A percentile compares a stretch with the other conserved stretches of the same genome.
Evolutionary conservation across 2,797 vertebrate genomes (phyloP).

Genomic region (Hyperoplus immaculatus): DNA sequence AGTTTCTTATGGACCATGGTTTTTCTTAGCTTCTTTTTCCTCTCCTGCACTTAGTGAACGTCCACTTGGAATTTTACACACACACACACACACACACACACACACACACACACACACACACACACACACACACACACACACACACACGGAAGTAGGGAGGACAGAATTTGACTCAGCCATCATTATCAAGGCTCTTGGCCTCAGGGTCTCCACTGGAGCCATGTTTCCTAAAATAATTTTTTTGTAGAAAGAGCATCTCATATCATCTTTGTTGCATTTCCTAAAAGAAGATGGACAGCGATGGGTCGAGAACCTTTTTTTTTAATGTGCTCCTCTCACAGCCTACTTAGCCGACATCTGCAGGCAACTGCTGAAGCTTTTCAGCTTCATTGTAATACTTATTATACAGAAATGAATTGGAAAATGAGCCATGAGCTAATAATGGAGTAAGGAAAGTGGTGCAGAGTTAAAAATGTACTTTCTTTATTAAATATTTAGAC

Average conservation of each 20-base stretch:
- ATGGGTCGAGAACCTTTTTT: no score
- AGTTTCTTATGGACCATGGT: conserved; percentile 16
- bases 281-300: background rate
- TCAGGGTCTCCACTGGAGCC: conserved; percentile 7
- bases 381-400: no score
- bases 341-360: no score
- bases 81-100: background rate
- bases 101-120: conserved; percentile 16
- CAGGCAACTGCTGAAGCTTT: no score
- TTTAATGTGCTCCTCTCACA: no score
- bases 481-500: background rate
- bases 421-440: conserved; percentile 19
- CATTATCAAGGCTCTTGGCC: conserved; percentile 42
- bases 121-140: conserved; percentile 8
- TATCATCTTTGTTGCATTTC: conserved; percentile 16
- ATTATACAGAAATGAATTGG: background rate
- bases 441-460: conserved; percentile 21
- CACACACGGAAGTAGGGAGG: conserved; percentile 22
- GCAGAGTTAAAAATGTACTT: conserved; percentile 22
- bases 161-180: conserved; percentile 44
- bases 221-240: conserved; percentile 15
- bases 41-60: conserved; percentile 45
- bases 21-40: conserved; percentile 31
- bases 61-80: conserved; percentile 56
- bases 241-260: conserved; percentile 8